Evolutionary conservation across 2,888 invertebrate species (phyloP), one percentile per base, ranked within the genome.

Genomic region (Anorthoa munda): DNA sequence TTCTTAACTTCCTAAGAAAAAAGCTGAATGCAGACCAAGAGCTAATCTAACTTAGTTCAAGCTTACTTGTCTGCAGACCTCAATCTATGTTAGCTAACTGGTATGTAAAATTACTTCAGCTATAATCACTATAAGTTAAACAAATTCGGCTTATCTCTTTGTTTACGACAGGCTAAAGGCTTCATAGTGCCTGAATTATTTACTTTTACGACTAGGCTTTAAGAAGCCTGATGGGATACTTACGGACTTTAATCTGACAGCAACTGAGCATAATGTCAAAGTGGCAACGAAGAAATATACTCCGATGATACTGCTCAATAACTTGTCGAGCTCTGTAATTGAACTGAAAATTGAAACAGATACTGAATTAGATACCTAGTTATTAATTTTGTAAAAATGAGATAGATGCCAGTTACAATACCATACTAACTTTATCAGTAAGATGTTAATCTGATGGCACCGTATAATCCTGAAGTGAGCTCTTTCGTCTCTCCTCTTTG

Each of bases 281-380:
- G 94, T 92, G 0, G 93, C 92, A 12, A 93, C 65, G 12, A 92
- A 87, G 71, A 93, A 93, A 85, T 95, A 95, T n/a, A 94, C 87
- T 23, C 95, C 95, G 68, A 95, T 81, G 53, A 94, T 92, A 66
- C 89, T 83, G 67, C 84, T 88, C 26, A 94, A 78, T 50, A 94
- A 76, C 15, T 79, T 83, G 55, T 90, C 89, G 15, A 95, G 84
- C 51, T 91, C 86, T 3, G 75, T 80, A 2, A 92, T 87, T 23
- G 85, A 84, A 31, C 95, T 95, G 87, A 80, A 92, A 93, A 68
- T 21, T 18, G 2, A 48, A 2, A 13, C 21, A 26, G 18, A 23
- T n/a, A 18, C 26, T 0, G 4, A 21, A 11, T 58, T 5, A 31
- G 4, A 2, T 26, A 39, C 39, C 7, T 39, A 23, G 21, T n/a